Percentiles rank a stretch among this genome's conserved stretches.
Evolutionary conservation across 2,797 vertebrate genomes (phyloP).

Genomic region (Anas flavirostris): DNA sequence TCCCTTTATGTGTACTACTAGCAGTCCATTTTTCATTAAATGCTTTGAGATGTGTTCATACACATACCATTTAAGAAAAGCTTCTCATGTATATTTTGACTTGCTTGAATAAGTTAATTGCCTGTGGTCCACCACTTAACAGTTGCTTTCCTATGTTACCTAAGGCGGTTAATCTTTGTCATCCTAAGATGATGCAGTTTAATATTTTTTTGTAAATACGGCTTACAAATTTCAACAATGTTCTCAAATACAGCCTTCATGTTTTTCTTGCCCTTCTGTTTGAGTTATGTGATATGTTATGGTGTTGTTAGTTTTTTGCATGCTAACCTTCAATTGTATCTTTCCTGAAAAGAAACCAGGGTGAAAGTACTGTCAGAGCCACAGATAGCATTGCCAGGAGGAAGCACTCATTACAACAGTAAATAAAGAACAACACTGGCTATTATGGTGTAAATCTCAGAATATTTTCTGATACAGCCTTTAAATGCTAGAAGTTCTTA

Average conservation of each 20-base stretch:
- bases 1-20: neutral
- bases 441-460: neutral
- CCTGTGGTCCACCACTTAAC: neutral
- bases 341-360: neutral
- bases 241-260: neutral
- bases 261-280: neutral
- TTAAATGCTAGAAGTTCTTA: too few species aligned
- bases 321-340: neutral
- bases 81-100: neutral
- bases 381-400: neutral
- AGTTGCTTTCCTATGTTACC: neutral
- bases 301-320: neutral
- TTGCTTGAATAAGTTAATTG: neutral
- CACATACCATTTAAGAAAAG: neutral
- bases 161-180: slow-evolving; percentile 1
- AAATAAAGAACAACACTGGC: neutral
- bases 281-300: neutral
- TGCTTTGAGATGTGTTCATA: neutral
- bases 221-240: neutral
- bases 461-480: neutral
- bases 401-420: neutral
- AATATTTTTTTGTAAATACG: neutral
- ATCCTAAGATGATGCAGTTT: neutral
- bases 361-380: neutral
- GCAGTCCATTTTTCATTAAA: neutral